phyloP scores from a whole-genome alignment of 2,113 vertebrate species.

The Crotalus horridus region DNA sequence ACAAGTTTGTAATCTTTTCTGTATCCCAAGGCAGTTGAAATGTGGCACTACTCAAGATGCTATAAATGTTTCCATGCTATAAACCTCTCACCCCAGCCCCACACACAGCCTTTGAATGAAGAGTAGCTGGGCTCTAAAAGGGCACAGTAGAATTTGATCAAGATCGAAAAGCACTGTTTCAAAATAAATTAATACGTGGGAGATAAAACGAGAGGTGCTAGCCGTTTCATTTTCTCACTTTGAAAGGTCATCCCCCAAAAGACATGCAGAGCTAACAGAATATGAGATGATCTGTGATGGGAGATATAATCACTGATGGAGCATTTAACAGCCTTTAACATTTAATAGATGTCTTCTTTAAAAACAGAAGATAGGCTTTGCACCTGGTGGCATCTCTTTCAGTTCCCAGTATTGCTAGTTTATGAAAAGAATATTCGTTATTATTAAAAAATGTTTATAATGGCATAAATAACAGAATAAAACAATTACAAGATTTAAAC shows the following conservation, averaged over 20 bases:
- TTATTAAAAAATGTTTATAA: neutral
- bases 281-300: neutral
- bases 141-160: neutral
- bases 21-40: slow-evolving; percentile 25
- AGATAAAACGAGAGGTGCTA: neutral
- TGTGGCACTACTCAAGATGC: slow-evolving; percentile 27
- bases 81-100: neutral
- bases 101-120: neutral
- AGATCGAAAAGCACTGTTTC: neutral
- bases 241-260: neutral
- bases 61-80: slow-evolving; percentile 29
- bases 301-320: neutral
- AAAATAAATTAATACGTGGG: neutral
- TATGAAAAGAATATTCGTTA: neutral
- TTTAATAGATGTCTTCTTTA: neutral
- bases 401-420: neutral
- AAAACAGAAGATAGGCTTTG: neutral
- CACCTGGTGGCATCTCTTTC: no score
- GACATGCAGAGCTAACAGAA: neutral
- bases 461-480: neutral
- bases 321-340: neutral
- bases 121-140: neutral
- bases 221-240: neutral
- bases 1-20: slow-evolving; percentile 20
- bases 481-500: neutral